Percentiles rank a stretch among this genome's conserved stretches.
phyloP scores from a whole-genome alignment of 2,113 vertebrate genomes.

The Chauna torquata region DNA sequence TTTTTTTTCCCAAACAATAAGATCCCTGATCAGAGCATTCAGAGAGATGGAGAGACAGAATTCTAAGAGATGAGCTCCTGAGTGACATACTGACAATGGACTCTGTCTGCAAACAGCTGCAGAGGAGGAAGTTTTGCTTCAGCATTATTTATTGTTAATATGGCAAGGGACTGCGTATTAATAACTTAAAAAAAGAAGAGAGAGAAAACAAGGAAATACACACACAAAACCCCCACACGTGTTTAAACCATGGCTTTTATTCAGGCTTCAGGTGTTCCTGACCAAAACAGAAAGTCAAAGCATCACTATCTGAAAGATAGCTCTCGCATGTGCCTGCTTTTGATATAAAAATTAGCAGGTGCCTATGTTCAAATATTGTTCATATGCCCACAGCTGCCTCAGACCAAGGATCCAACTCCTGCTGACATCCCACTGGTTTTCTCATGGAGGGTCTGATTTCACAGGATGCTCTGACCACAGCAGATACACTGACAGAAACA shows the following conservation, averaged over 20 bases:
- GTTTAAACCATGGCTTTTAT: background rate
- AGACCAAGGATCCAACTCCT: background rate
- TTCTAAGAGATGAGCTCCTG: conserved; percentile 3
- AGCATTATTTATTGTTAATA: background rate
- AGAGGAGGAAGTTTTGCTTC: background rate
- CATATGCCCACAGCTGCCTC: background rate
- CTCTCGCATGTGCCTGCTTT: background rate
- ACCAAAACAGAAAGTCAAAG: background rate
- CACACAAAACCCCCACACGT: background rate
- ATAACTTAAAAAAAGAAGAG: background rate
- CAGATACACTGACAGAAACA: background rate
- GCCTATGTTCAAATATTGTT: background rate
- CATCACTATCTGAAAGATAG: background rate
- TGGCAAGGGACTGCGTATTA: background rate
- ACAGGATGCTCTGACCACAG: background rate
- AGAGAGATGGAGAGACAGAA: background rate
- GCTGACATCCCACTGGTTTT: background rate
- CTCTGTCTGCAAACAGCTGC: conserved; percentile 13
- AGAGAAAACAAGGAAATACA: background rate
- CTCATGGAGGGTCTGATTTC: background rate
- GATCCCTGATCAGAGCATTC: conserved; percentile 1
- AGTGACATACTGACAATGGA: background rate
- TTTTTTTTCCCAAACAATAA: background rate
- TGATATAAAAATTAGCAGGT: background rate
- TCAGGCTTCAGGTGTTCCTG: background rate